These are phyloP conservation scores for Empidonax alnorum DNA, from an alignment of 2,113 vertebrate genomes.

Conservation along the genomic window DNA sequence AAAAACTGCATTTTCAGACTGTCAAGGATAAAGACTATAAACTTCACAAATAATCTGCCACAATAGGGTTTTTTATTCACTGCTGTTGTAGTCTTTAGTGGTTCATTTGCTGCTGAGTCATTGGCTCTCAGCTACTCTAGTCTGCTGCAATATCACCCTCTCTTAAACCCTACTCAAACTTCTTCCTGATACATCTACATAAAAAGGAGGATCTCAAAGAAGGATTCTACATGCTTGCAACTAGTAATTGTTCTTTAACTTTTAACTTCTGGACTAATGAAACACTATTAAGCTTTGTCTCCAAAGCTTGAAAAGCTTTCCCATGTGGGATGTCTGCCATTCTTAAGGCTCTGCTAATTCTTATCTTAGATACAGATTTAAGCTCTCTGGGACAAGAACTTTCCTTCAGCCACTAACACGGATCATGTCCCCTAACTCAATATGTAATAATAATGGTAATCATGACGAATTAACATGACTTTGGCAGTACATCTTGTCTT, in stretches of 20 bases:
- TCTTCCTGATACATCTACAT: neutral
- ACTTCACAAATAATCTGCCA: neutral
- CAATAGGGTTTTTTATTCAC: neutral
- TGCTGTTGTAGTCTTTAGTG: neutral
- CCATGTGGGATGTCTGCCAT: neutral
- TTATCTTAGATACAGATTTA: neutral
- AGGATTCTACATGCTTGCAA: neutral
- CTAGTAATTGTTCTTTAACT: neutral
- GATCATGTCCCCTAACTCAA: neutral
- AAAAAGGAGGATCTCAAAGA: neutral
- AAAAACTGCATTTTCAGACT: neutral
- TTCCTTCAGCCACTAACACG: neutral
- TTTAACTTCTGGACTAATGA: neutral
- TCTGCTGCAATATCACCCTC: accelerated
- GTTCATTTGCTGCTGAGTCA: neutral
- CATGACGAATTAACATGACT: neutral
- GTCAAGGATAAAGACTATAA: neutral
- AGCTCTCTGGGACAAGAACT: neutral
- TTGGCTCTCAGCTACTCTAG: neutral
- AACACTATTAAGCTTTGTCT: neutral
- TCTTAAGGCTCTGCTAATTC: neutral
- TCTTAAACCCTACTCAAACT: neutral
- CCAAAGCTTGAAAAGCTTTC: neutral
- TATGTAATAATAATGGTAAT: neutral
- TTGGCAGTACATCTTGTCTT: neutral